Evolutionary conservation across 2,888 invertebrate species (phyloP), one percentile per base, ranked within the genome.

Genomic region (Harpalus rufipes): DNA sequence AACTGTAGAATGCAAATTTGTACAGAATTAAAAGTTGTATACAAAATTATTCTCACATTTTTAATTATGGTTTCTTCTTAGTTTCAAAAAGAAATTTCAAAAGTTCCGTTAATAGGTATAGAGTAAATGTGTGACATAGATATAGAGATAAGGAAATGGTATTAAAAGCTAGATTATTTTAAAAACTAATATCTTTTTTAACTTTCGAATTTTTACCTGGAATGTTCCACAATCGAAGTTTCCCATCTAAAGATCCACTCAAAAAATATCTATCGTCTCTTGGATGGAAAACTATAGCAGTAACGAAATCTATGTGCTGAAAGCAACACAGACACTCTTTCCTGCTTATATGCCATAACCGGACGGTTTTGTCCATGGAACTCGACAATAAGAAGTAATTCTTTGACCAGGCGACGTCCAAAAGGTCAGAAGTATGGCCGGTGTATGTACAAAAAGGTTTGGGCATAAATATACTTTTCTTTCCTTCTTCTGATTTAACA

Each of bases 371-470:
- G 90, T 99, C 99, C 98, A 99, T 99, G 1, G 98, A 98, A 51
- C 98, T 98, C 0, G 98, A 98, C n/a, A 99, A 92, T 80, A 99
- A 95, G 90, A 99, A 99, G 91, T 98, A 98, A 91, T 98, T 99
- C 92, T 99, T 99, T 0, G 99, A 99, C 99, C 99, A 99, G 6
- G 98, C 97, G 0, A 99, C 96, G 91, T 99, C 99, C 0, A 99
- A 93, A 2, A 99, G 92, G 91, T 99, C 99, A 0, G 99, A 98
- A 0, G 97, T 97, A 90, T 99, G 99, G 0, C 99, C 99, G 10
- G 95, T 93, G 91, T 98, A 99, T 0, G 96, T 95, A 92, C 97
- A 97, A 91, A 99, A 97, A 1, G 98, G 98, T 89, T 95, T 94
- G 2, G 96, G 95, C 93, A 96, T 96, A 92, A 99, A 99, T 1